These are phyloP conservation scores for Clamator glandarius DNA, from an alignment of 2,797 vertebrate genomes.

Conservation along the genomic window DNA sequence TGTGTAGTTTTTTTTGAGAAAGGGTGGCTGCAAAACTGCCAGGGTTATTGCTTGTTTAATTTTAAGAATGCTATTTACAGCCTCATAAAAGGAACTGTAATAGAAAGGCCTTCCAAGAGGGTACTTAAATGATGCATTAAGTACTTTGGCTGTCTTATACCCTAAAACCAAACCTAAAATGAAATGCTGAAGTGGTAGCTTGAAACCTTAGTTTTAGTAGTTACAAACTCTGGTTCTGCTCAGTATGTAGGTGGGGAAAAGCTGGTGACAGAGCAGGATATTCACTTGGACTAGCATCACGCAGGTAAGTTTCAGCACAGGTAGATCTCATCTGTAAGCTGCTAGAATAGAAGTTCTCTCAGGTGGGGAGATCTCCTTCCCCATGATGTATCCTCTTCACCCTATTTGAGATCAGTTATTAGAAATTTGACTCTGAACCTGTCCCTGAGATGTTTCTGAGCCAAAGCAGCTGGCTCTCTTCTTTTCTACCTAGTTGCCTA, in stretches of 20 bases:
- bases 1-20: neutral
- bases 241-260: neutral
- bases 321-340: neutral
- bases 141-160: neutral
- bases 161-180: constrained; percentile 10
- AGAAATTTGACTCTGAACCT: neutral
- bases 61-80: constrained; percentile 60
- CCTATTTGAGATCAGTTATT: neutral
- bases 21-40: constrained; percentile 4
- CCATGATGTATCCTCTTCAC: neutral
- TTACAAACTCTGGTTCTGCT: neutral
- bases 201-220: neutral
- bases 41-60: constrained; percentile 59
- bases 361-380: neutral
- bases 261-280: neutral
- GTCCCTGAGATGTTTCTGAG: neutral
- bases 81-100: constrained; percentile 44
- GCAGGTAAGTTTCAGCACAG: neutral
- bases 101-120: constrained; percentile 54
- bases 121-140: neutral
- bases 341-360: neutral
- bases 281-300: neutral
- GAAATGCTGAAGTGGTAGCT: neutral
- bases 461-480: neutral
- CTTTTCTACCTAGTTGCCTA: neutral